These are phyloP conservation scores for Strix uralensis DNA, from an alignment of 2,113 vertebrate genomes.

Conservation along the genomic window DNA sequence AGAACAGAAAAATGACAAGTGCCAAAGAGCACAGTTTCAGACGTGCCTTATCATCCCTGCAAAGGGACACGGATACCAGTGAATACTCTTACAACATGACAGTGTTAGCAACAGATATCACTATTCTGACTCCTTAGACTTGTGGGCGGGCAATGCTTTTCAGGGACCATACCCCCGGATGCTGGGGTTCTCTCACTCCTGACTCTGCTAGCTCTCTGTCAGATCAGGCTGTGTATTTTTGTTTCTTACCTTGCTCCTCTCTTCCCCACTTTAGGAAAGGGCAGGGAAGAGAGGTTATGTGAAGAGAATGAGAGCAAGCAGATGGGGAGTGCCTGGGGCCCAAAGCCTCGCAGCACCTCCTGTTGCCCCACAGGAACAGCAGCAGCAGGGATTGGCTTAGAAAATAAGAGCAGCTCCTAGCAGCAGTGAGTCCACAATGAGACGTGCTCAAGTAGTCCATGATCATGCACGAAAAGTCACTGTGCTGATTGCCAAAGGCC, in stretches of 20 bases:
- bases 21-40: neutral
- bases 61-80: neutral
- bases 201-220: neutral
- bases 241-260: neutral
- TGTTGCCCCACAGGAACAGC: neutral
- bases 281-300: neutral
- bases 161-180: rapidly evolving
- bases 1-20: neutral
- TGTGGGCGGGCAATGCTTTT: rapidly evolving
- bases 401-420: neutral
- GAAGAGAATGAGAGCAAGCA: neutral
- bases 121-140: neutral
- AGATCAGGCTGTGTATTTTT: neutral
- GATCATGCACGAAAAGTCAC: neutral
- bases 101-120: neutral
- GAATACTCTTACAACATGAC: neutral
- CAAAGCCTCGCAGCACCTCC: neutral
- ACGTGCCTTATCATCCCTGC: neutral
- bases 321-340: neutral
- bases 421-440: neutral
- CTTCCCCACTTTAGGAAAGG: neutral
- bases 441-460: neutral
- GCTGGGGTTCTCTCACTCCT: neutral
- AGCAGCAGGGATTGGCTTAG: neutral
- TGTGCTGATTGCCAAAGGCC: neutral